phyloP scores from a whole-genome alignment of 1,140 invertebrate species.

The Lepeophtheirus salmonis region DNA sequence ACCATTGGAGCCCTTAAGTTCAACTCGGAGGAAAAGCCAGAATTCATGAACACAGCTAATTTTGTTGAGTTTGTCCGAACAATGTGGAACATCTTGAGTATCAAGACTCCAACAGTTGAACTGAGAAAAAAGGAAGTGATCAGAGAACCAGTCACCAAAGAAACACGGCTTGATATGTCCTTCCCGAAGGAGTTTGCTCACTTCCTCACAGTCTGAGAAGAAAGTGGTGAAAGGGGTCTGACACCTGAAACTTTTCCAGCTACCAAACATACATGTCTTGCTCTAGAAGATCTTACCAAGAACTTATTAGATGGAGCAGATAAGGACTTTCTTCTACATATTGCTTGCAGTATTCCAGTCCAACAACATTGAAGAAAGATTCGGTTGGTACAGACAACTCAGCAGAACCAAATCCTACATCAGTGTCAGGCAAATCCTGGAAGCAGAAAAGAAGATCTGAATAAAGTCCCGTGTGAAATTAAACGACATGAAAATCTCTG shows the following conservation, averaged over 20 bases:
- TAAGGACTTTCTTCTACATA: background rate
- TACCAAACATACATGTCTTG: background rate
- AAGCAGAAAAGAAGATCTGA: constrained; percentile 8
- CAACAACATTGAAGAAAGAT: constrained; percentile 3
- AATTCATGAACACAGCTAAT: background rate
- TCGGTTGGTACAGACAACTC: constrained; percentile 6
- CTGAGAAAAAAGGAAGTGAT: background rate
- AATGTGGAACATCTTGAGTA: background rate
- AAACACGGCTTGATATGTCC: background rate
- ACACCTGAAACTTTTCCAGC: constrained; percentile 7
- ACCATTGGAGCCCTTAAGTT: background rate
- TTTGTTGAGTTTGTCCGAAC: background rate
- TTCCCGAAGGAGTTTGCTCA: background rate
- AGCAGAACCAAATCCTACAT: background rate
- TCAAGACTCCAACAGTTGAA: background rate
- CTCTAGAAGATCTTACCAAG: background rate
- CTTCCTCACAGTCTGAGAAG: background rate
- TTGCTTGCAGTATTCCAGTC: constrained; percentile 1
- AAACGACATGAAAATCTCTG: background rate
- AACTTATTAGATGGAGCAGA: background rate
- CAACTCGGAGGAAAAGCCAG: background rate
- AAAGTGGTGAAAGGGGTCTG: background rate
- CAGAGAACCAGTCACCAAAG: background rate
- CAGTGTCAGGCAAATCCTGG: background rate
- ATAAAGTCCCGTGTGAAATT: constrained; percentile 5